phyloP scores from a whole-genome alignment of 2,888 invertebrate species.

The Eumacrocentrus americanus region DNA sequence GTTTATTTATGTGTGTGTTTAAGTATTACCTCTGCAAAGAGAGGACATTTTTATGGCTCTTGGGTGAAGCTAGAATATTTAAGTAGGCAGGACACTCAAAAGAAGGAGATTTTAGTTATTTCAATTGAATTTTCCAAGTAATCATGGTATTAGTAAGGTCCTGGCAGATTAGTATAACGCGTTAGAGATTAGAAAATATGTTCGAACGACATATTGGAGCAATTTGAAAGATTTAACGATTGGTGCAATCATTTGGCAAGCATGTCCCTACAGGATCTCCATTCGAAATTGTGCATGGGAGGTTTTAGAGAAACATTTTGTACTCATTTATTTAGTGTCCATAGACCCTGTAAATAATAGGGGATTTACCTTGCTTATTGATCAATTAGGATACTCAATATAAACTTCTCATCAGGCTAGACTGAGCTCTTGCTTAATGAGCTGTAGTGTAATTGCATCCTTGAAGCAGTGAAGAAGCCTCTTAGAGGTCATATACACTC shows the following conservation, averaged over 20 bases:
- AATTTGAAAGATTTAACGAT: too few relatives aligned
- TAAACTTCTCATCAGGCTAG: background rate
- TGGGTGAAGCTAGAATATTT: background rate
- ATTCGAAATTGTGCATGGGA: background rate
- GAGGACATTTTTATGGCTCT: background rate
- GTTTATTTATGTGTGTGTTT: conserved; percentile 6
- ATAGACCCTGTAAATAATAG: background rate
- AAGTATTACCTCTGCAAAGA: background rate
- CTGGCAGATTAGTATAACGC: too few relatives aligned
- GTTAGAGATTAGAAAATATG: too few relatives aligned
- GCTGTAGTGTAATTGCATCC: background rate
- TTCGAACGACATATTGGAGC: too few relatives aligned
- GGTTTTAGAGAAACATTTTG: background rate
- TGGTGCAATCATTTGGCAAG: background rate
- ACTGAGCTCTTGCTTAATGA: background rate
- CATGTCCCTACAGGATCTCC: background rate
- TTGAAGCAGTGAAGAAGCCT: background rate
- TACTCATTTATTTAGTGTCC: too few relatives aligned
- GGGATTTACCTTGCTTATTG: too few relatives aligned
- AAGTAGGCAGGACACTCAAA: too few relatives aligned
- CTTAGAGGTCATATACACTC: background rate
- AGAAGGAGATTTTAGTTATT: too few relatives aligned
- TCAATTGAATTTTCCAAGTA: too few relatives aligned
- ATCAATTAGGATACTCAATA: background rate
- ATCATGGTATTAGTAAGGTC: too few relatives aligned